Evolutionary conservation across 2,797 vertebrate genomes (phyloP).

Genomic region (Gadopsis bispinosus): DNA sequence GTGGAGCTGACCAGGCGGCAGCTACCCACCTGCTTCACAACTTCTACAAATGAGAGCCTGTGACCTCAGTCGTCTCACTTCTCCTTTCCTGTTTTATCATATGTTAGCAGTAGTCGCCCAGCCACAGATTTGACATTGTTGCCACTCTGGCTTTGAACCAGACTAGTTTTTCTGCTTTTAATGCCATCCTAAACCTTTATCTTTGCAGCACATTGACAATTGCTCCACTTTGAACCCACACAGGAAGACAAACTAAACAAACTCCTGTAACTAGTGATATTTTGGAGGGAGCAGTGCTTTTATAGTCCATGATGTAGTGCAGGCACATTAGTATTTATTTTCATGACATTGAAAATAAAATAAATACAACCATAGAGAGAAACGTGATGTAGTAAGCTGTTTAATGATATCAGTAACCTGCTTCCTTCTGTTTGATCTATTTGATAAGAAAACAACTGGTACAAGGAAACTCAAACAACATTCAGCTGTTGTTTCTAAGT

Average conservation of each 20-base stretch:
- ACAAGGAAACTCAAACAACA: neutral
- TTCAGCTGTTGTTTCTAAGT: neutral
- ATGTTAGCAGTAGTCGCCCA: conserved; percentile 60
- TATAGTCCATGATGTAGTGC: neutral
- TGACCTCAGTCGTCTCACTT: conserved; percentile 53
- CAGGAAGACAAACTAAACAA: conserved; percentile 54
- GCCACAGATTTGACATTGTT: conserved; percentile 43
- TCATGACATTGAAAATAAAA: neutral
- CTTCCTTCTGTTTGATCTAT: neutral
- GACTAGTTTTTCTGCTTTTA: conserved; percentile 33
- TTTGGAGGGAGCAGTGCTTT: neutral
- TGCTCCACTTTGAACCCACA: conserved; percentile 43
- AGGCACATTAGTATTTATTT: neutral
- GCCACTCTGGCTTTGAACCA: conserved; percentile 48
- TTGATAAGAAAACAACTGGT: neutral
- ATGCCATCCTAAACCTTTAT: conserved; percentile 63
- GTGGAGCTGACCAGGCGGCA: conserved; percentile 16
- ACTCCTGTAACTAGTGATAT: neutral
- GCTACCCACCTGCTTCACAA: neutral
- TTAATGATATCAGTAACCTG: neutral
- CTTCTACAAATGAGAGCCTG: conserved; percentile 44
- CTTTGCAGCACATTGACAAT: conserved; percentile 33
- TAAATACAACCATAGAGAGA: neutral
- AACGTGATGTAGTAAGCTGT: neutral
- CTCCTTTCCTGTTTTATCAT: conserved; percentile 62